Evolutionary conservation across 2,113 vertebrate genomes (phyloP).

Genomic region (Entelurus aequoreus): DNA sequence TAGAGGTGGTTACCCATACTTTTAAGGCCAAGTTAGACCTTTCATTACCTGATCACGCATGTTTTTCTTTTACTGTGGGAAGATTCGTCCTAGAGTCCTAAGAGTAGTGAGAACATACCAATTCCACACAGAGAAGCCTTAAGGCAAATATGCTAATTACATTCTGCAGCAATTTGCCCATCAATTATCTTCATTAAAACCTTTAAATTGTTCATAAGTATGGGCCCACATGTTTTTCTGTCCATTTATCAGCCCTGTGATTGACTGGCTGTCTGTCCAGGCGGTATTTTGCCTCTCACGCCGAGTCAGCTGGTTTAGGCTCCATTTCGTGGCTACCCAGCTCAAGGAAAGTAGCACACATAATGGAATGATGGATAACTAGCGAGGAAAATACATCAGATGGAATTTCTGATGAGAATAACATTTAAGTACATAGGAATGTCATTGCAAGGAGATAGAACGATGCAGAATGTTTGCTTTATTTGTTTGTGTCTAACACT

Average conservation of each 20-base stretch:
- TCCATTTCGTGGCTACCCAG: neutral
- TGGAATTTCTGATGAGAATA: neutral
- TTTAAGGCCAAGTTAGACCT: too few relatives aligned
- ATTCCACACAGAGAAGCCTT: too few relatives aligned
- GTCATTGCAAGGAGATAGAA: conserved; percentile 1
- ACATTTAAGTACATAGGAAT: neutral
- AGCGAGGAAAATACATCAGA: neutral
- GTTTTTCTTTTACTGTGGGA: too few relatives aligned
- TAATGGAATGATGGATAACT: neutral
- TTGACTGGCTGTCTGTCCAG: neutral
- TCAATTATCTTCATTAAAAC: too few relatives aligned
- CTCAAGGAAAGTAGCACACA: neutral
- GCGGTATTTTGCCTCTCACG: neutral
- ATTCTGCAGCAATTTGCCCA: too few relatives aligned
- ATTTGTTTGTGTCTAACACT: conserved; percentile 2
- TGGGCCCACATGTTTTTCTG: neutral
- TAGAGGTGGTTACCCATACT: too few relatives aligned
- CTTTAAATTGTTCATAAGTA: neutral
- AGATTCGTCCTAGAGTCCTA: too few relatives aligned
- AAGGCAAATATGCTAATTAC: too few relatives aligned
- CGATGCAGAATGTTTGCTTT: neutral
- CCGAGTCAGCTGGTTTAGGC: neutral
- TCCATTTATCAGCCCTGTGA: neutral
- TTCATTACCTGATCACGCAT: too few relatives aligned
- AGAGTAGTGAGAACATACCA: too few relatives aligned